These are phyloP conservation scores for Rallus limicola DNA, from an alignment of 2,113 vertebrate species.

Conservation along the genomic window DNA sequence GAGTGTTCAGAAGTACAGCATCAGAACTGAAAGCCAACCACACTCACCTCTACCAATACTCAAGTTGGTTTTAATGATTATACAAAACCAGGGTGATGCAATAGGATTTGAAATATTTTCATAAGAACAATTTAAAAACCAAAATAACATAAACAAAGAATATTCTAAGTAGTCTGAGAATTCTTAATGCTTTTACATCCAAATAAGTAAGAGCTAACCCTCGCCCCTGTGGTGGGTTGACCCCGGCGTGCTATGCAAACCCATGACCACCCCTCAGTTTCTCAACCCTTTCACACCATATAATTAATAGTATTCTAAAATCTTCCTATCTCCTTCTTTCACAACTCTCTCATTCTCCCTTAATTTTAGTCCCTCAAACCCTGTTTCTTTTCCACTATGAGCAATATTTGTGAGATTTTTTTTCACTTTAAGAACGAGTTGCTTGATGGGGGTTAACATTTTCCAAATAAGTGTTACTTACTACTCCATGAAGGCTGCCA, in stretches of 20 bases:
- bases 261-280: neutral
- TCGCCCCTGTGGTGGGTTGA: neutral
- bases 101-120: neutral
- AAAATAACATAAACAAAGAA: neutral
- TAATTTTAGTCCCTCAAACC: neutral
- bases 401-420: neutral
- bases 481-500: constrained; percentile 99
- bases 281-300: neutral
- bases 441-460: neutral
- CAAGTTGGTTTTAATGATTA: neutral
- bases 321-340: neutral
- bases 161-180: neutral
- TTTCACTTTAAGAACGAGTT: neutral
- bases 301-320: neutral
- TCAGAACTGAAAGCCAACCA: neutral
- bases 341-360: neutral
- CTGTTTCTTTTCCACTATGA: neutral
- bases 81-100: neutral
- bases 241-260: too few species aligned
- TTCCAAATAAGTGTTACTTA: constrained; percentile 77
- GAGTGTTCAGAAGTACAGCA: neutral
- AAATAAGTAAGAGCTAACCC: neutral
- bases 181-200: neutral
- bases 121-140: neutral
- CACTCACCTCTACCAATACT: neutral